phyloP scores from a whole-genome alignment of 2,888 invertebrate genomes.

The Sminthurinus aureus region DNA sequence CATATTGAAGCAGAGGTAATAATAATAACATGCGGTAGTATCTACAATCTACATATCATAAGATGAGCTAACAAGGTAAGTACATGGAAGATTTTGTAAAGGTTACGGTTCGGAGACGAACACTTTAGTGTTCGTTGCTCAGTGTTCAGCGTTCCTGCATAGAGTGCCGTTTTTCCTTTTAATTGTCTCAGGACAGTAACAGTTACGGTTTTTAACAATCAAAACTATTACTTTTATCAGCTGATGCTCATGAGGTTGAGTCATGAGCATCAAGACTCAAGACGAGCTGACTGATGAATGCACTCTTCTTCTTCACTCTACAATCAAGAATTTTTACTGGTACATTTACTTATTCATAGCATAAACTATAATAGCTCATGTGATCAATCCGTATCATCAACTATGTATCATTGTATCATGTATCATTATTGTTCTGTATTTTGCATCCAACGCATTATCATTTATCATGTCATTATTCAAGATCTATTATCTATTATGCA shows the following conservation, averaged over 20 bases:
- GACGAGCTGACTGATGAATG: neutral
- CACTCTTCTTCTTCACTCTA: neutral
- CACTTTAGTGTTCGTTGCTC: neutral
- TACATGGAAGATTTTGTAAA: neutral
- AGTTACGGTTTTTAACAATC: constrained; percentile 5
- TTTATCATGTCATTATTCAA: neutral
- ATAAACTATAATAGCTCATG: neutral
- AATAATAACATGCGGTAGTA: no score
- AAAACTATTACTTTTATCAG: constrained; percentile 27
- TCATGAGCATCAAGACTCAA: neutral
- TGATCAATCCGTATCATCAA: neutral
- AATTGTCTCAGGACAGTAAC: constrained; percentile 24
- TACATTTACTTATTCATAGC: neutral
- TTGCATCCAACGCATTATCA: neutral
- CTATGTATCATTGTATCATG: neutral
- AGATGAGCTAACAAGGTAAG: neutral
- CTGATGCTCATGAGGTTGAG: neutral
- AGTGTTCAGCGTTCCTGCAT: no score
- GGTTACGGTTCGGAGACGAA: constrained; percentile 18
- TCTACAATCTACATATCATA: neutral
- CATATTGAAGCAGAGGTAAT: no score
- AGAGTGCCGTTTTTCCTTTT: constrained; percentile 3
- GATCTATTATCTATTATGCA: neutral
- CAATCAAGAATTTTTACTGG: neutral
- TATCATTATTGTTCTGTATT: neutral